Evolutionary conservation across 2,113 vertebrate species (phyloP).

Genomic region (Bostrychus sinensis): DNA sequence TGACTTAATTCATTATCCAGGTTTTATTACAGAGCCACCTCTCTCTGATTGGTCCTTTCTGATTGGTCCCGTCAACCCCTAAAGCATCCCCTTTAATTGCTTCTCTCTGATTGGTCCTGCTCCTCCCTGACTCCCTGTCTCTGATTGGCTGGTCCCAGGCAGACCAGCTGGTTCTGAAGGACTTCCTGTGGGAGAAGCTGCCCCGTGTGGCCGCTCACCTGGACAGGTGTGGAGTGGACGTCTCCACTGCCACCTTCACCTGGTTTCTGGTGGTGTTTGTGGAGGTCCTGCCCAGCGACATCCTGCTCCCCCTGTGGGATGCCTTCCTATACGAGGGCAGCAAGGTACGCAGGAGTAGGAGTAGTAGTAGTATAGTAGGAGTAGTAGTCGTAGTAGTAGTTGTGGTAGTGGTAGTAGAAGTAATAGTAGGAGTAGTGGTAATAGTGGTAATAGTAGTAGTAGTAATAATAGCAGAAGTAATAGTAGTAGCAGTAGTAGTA

Average conservation of each 20-base stretch:
- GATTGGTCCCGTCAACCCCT: too few relatives aligned
- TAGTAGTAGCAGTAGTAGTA: too few relatives aligned
- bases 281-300: constrained; percentile 89
- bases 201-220: constrained; percentile 88
- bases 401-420: too few relatives aligned
- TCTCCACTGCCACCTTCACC: constrained; percentile 91
- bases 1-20: too few relatives aligned
- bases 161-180: constrained; percentile 94
- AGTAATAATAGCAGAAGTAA: too few relatives aligned
- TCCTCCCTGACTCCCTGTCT: not conserved
- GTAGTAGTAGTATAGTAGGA: not conserved
- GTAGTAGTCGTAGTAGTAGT: too few relatives aligned
- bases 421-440: too few relatives aligned
- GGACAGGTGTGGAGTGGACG: constrained; percentile 82
- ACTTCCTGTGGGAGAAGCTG: constrained; percentile 90
- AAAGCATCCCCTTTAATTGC: not conserved
- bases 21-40: too few relatives aligned
- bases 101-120: not conserved
- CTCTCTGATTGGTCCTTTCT: not conserved
- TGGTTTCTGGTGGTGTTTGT: constrained; percentile 96
- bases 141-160: constrained; percentile 72
- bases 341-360: constrained; percentile 80
- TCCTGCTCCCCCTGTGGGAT: constrained; percentile 93
- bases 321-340: constrained; percentile 93
- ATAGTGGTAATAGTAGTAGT: not conserved